Percentiles rank a stretch among this genome's conserved stretches.
These are phyloP conservation scores for Conus betulinus DNA, from an alignment of 1,140 invertebrate species.

Conservation along the genomic window DNA sequence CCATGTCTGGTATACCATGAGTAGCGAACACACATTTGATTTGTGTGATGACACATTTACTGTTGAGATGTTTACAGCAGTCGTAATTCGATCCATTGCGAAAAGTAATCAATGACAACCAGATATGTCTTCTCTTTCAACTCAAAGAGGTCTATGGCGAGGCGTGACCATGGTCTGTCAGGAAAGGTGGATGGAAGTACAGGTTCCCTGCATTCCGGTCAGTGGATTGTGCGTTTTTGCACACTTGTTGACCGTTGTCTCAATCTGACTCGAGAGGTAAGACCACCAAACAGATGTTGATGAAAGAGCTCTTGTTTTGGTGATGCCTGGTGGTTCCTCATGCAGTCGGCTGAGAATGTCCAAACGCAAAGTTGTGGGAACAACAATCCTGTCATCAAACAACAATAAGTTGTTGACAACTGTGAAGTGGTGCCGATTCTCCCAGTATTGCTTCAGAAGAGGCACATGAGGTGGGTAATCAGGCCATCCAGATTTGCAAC, in stretches of 20 bases:
- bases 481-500: slow-evolving; percentile 4
- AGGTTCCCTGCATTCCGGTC: neutral
- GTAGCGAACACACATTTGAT: slow-evolving; percentile 40
- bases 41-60: slow-evolving; percentile 22
- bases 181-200: slow-evolving; percentile 72
- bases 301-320: slow-evolving; percentile 32
- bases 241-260: slow-evolving; percentile 28
- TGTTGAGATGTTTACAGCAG: neutral
- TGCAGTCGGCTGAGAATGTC: slow-evolving; percentile 30
- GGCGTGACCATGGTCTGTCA: slow-evolving; percentile 61
- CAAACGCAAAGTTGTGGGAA: neutral
- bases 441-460: slow-evolving; percentile 30
- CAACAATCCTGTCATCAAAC: slow-evolving; percentile 21
- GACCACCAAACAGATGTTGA: slow-evolving; percentile 40
- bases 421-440: slow-evolving; percentile 39
- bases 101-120: slow-evolving; percentile 41
- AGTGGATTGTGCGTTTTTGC: slow-evolving; percentile 13
- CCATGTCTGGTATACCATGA: slow-evolving; percentile 50
- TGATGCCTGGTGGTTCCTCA: slow-evolving; percentile 26
- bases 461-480: neutral
- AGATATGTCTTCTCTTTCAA: slow-evolving; percentile 25
- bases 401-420: slow-evolving; percentile 43
- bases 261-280: slow-evolving; percentile 32
- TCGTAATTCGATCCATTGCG: slow-evolving; percentile 39
- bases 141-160: slow-evolving; percentile 55